These are phyloP conservation scores for Gymnorhina tibicen DNA, from an alignment of 2,113 vertebrate species.

Conservation along the genomic window DNA sequence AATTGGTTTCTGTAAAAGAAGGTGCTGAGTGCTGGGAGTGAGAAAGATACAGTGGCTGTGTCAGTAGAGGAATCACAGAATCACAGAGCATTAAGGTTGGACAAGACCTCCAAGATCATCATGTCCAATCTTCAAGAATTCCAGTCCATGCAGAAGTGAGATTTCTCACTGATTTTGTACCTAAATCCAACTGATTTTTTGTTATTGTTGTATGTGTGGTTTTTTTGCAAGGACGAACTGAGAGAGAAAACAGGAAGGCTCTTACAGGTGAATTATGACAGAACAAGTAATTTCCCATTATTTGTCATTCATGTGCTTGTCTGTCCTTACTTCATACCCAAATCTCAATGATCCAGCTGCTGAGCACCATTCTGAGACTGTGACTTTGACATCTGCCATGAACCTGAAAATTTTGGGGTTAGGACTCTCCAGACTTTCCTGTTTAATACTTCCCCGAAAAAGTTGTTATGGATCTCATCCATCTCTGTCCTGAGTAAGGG, in stretches of 20 bases:
- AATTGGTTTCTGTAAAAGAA: not conserved
- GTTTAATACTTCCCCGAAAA: not conserved
- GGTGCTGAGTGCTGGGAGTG: not conserved
- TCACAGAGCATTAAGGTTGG: not conserved
- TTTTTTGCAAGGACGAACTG: not conserved
- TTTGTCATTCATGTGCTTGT: not conserved
- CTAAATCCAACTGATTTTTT: not conserved
- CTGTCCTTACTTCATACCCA: not conserved
- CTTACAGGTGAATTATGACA: not conserved
- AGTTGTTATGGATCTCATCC: accelerated
- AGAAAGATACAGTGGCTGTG: not conserved
- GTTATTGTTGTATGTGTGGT: accelerated
- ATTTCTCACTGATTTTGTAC: not conserved
- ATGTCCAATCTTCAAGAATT: not conserved
- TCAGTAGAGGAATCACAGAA: not conserved
- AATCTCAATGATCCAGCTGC: not conserved
- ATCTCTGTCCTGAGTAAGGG: not conserved
- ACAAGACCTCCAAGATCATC: not conserved
- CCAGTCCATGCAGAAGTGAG: not conserved
- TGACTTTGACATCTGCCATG: not conserved
- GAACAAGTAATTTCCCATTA: not conserved
- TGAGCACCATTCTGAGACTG: not conserved
- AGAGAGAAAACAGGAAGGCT: not conserved
- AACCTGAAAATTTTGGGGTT: not conserved
- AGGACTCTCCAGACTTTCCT: not conserved